Evolutionary conservation across 2,888 invertebrate species (phyloP).

Genomic region (Cephus runcator): DNA sequence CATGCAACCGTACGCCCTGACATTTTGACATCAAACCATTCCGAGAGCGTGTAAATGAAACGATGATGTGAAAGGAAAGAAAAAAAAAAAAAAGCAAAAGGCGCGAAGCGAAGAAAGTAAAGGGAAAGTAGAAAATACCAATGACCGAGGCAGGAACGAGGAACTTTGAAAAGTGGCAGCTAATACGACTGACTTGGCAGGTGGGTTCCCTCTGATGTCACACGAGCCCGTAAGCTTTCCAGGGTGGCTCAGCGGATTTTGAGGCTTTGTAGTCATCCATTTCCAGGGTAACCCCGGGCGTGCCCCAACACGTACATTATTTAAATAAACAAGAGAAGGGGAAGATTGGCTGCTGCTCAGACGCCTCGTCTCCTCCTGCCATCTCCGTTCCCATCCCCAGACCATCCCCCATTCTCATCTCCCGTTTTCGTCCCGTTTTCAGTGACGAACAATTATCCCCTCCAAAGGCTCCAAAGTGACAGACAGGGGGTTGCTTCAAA

Average conservation of each 20-base stretch:
- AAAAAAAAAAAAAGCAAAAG: conserved; percentile 9
- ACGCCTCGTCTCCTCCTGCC: conserved; percentile 17
- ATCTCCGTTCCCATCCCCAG: conserved; percentile 15
- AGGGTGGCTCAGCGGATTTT: conserved; percentile 45
- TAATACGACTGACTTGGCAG: conserved; percentile 38
- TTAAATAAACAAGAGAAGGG: conserved; percentile 62
- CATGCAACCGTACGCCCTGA: neutral
- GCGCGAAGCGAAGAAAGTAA: neutral
- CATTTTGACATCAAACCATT: neutral
- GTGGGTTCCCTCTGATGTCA: conserved; percentile 44
- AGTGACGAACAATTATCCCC: conserved; percentile 64
- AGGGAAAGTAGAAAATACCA: neutral
- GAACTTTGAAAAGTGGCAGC: conserved; percentile 33
- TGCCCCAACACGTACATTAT: conserved; percentile 53
- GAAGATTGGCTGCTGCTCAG: conserved; percentile 51
- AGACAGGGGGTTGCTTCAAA: conserved; percentile 23
- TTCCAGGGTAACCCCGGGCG: conserved; percentile 38
- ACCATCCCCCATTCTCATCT: conserved; percentile 5
- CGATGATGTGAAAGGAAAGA: conserved; percentile 9
- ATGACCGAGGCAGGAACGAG: neutral
- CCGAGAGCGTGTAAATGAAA: neutral
- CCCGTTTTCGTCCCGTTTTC: conserved; percentile 16
- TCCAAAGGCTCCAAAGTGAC: conserved; percentile 40
- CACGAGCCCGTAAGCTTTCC: conserved; percentile 20
- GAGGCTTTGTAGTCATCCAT: conserved; percentile 63